Evolutionary conservation across 2,888 invertebrate species (phyloP), one percentile per base, ranked within the genome.

Genomic region (Neocrepidodera transversa): DNA sequence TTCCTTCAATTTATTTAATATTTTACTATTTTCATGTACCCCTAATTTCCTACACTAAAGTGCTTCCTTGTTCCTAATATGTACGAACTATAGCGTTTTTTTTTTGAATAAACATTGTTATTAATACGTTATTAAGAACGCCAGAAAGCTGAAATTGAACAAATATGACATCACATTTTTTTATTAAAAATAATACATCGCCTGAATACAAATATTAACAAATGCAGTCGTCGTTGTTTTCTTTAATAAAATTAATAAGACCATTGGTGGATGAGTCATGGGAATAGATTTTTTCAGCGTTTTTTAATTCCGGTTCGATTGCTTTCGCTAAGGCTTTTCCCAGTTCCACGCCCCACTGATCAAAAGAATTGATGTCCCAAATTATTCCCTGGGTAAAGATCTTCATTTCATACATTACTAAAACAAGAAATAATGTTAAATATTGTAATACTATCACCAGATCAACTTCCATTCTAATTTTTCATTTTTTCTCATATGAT

Each of bases 331-430:
- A 81, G 78, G 97, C 96, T 79, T 99, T 99, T 51, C 99, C 99
- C 68, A 99, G 85, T 80, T 99, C 99, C 50, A 99, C 99, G 28
- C 99, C 99, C 97, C 98, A 99, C 77, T 99, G 99, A 83, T 99
- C 99, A 80, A 92, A 99, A 0, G 98, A 98, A 80, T 99, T 99
- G 77, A 99, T 97, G 80, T 98, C 94, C 99, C 99, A 99, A 73
- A 99, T 92, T 43, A 95, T 89, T 36, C 99, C 99, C 80, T 99
- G 99, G 0, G 92, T 91, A 82, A 99, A 99, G 72, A 99, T 99
- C 82, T 99, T 99, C 80, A 97, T 97, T 79, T 99, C 99, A 80
- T 99, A 99, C 82, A 95, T 86, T 0, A 95, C 98, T 94, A 81
- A 43, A 82, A 82, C 67, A 67, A 28, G 8, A 28, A 28, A 23